Conservation (phyloP, 1,140 invertebrate species). For the Harpegnathos saltator region DNA sequence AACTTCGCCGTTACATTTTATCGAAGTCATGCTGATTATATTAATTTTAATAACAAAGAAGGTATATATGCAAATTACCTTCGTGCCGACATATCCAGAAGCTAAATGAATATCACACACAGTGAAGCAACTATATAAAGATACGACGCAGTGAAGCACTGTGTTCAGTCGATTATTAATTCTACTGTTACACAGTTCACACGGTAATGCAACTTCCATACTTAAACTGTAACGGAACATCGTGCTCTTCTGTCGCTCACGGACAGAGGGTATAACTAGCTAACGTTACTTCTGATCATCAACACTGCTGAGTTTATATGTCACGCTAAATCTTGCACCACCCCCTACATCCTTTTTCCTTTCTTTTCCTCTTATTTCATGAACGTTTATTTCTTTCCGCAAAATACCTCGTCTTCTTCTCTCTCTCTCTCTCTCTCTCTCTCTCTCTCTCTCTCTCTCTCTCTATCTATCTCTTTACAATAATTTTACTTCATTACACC, state of each 20-base stretch:
- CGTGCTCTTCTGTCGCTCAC: not conserved
- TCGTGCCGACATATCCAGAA: not conserved
- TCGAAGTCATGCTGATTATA: not conserved
- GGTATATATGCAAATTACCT: conserved; percentile 2
- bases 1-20: not conserved
- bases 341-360: too few relatives aligned
- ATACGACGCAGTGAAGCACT: not conserved
- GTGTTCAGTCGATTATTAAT: conserved; percentile 2
- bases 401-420: too few relatives aligned
- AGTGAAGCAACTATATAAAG: not conserved
- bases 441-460: too few relatives aligned
- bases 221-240: not conserved
- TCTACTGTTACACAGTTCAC: not conserved
- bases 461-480: not conserved
- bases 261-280: not conserved
- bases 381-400: too few relatives aligned
- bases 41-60: conserved; percentile 26
- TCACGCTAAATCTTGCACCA: conserved; percentile 29
- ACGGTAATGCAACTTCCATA: not conserved
- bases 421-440: too few relatives aligned
- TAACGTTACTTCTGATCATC: conserved; percentile 19
- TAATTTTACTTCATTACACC: too few relatives aligned
- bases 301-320: not conserved
- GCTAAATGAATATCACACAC: not conserved
- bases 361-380: too few relatives aligned